Conservation (phyloP, 2,888 invertebrate species). For the Escarpia spicata region DNA sequence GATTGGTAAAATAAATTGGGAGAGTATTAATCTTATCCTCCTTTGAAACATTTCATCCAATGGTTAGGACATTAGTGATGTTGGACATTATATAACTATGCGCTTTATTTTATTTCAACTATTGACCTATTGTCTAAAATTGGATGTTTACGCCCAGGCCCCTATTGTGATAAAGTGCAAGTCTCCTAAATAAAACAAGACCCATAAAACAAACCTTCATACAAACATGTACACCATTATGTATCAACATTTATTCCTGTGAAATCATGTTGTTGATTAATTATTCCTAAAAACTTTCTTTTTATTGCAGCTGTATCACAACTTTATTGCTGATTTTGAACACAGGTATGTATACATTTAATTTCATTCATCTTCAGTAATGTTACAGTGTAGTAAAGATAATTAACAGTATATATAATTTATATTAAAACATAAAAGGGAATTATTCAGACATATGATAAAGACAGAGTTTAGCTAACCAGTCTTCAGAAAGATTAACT, state of each 20-base stretch:
- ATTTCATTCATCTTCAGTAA: background rate
- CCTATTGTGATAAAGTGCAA: no score
- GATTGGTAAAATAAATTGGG: no score
- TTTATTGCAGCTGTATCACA: slow-evolving; percentile 77
- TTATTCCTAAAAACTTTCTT: background rate
- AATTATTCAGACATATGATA: background rate
- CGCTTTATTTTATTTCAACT: background rate
- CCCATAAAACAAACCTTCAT: no score
- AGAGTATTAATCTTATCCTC: no score
- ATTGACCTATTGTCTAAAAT: background rate
- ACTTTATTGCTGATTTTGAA: slow-evolving; percentile 92
- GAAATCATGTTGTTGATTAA: background rate
- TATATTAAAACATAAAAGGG: background rate
- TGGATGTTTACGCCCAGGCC: background rate
- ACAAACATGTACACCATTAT: no score
- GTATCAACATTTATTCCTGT: no score
- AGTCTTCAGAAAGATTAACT: background rate
- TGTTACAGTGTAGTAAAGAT: background rate
- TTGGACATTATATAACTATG: background rate
- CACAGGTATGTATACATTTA: slow-evolving; percentile 80
- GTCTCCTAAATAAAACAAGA: no score
- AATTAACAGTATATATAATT: no score
- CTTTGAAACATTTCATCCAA: no score
- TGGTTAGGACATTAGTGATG: no score
- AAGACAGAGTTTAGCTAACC: background rate